Conservation (phyloP, 2,888 invertebrate species). For the Anorthoa munda region DNA sequence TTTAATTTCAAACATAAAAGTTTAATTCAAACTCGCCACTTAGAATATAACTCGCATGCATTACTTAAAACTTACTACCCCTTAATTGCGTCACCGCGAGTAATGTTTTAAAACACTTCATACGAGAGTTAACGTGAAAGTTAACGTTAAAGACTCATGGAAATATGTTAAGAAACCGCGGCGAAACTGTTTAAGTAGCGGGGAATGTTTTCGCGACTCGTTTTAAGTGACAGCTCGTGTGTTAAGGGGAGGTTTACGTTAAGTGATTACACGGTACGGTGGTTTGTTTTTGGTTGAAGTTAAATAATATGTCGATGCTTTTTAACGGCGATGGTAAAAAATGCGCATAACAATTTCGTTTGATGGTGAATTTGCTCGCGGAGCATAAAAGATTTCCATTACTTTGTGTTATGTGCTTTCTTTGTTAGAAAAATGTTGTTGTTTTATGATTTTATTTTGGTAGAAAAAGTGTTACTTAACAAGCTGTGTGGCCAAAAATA, state of each 20-base stretch:
- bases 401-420: conserved; percentile 2
- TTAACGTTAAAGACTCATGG: conserved; percentile 77
- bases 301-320: conserved; percentile 40
- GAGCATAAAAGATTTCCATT: conserved; percentile 17
- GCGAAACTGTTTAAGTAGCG: conserved; percentile 70
- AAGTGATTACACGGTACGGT: conserved; percentile 67
- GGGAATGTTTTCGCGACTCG: conserved; percentile 68
- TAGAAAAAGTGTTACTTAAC: not conserved
- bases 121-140: conserved; percentile 79
- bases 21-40: conserved; percentile 72
- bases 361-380: not conserved
- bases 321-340: conserved; percentile 29
- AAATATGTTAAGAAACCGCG: conserved; percentile 73
- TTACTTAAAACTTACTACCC: conserved; percentile 78
- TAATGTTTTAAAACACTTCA: conserved; percentile 87
- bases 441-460: conserved; percentile 17
- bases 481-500: not conserved
- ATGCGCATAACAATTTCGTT: conserved; percentile 20
- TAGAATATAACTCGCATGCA: conserved; percentile 71
- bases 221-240: conserved; percentile 76
- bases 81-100: conserved; percentile 82
- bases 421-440: not conserved
- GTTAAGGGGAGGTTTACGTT: conserved; percentile 65
- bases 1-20: conserved; percentile 64
- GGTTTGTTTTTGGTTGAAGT: conserved; percentile 64